These are phyloP conservation scores for Motacilla alba DNA, from an alignment of 2,113 vertebrate species.

Conservation along the genomic window DNA sequence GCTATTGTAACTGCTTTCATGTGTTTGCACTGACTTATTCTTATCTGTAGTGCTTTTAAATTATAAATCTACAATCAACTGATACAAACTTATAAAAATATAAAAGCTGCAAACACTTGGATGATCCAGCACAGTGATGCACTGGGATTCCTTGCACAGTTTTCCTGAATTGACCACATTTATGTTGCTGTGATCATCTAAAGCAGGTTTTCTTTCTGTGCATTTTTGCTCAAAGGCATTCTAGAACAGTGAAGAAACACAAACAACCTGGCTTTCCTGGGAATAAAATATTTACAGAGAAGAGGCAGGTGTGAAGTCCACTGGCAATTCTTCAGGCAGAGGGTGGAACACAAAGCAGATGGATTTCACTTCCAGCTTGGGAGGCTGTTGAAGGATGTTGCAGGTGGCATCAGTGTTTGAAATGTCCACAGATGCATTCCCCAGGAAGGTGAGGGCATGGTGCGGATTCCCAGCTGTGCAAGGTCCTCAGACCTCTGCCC, in stretches of 20 bases:
- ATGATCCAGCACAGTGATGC: neutral
- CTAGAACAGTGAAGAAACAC: neutral
- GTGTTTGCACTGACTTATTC: neutral
- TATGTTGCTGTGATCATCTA: conserved; percentile 10
- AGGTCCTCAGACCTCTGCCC: neutral
- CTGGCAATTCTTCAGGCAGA: neutral
- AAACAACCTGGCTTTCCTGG: conserved; percentile 1
- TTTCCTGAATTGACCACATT: conserved; percentile 9
- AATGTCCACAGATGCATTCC: neutral
- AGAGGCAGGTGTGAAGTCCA: neutral
- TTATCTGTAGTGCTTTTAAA: neutral
- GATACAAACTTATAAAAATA: neutral
- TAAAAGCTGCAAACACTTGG: neutral
- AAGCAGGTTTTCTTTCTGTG: neutral
- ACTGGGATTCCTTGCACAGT: neutral
- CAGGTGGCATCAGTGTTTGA: neutral
- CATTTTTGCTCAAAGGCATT: neutral
- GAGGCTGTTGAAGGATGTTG: neutral
- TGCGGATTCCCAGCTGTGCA: neutral
- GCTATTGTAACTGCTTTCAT: neutral
- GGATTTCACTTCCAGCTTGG: neutral
- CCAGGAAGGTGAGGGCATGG: neutral
- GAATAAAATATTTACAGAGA: conserved; percentile 15
- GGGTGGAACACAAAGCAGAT: neutral
- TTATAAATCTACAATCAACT: neutral